Base-by-base conservation (phyloP, 2,113 vertebrate species). In the Craseonycteris thonglongyai region DNA sequence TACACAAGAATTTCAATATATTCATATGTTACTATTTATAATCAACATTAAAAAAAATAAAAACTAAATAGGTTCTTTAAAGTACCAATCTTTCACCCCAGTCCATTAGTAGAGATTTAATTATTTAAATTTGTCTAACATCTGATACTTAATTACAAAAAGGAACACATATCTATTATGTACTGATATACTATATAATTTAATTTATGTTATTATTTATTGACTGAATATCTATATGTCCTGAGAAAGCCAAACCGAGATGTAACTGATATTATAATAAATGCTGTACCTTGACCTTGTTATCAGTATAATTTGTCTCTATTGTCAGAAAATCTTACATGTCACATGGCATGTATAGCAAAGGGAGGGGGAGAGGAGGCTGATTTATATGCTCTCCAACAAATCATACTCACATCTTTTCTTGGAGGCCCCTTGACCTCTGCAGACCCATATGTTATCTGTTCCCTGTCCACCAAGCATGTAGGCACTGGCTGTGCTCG, bases 281-380 rank as follows among this genome's bases (percentile, higher is more conserved):
- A 47, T 72, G 38, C 14, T 76, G 7, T 56, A 84, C 8, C 24
- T 33, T 94, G 89, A 80, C 89, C 84, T 87, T 90, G 28, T 80
- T 92, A 88, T 79, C 81, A 83, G 71, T 18, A 47, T 81, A 68
- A 92, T 47, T 94, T 85, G 6, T 85, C 45, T 92, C 66, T 88
- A 95, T 83, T 86, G 14, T 95, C 65, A 85, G 72, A 49, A 68
- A 96, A 85, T 19, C 28, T 16, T 54, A 33, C 8, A 24, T 47
- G 56, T 85, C 45, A 68, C 33, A 49, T 19, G 79, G 35, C 26
- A 71, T 75, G 54, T 22, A 30, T 47, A 59, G 85, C 66, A 68
- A 71, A 65, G 9, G 35, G 33, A 69, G 10, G 14, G 16, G 6
- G 40, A 26, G 21, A 63, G 76, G 30, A 94, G 24, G n/a, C 3